Evolutionary conservation across 2,797 vertebrate species (phyloP).

Genomic region (Molossus molossus): DNA sequence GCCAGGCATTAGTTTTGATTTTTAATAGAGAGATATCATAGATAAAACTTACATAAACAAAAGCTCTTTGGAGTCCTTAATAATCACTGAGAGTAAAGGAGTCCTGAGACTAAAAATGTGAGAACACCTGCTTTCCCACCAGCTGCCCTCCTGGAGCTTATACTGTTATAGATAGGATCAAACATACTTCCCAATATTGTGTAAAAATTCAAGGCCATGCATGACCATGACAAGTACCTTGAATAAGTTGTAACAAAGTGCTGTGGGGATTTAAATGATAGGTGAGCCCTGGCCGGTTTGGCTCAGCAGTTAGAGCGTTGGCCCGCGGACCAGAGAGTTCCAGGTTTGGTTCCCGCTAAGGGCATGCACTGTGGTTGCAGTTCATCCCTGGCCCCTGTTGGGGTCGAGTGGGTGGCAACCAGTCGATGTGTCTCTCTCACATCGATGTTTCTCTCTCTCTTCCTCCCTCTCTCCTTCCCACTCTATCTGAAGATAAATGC

Average conservation of each 20-base stretch:
- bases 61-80: constrained; percentile 17
- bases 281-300: no score
- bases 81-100: background rate
- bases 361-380: no score
- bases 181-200: background rate
- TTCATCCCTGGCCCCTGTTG: no score
- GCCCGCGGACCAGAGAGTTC: no score
- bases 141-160: background rate
- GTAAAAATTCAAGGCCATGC: background rate
- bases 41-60: constrained; percentile 37
- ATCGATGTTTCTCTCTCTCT: no score
- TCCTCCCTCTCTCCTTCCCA: no score
- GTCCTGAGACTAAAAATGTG: background rate
- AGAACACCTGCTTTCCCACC: background rate
- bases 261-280: constrained; percentile 7
- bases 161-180: background rate
- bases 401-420: no score
- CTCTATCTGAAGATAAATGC: no score
- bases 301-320: no score
- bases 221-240: background rate
- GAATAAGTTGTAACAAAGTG: constrained; percentile 37
- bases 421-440: no score
- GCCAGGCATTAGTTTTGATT: background rate
- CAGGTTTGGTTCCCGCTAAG: no score
- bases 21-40: background rate